A percentile compares a stretch with the other conserved stretches of the same genome.
phyloP scores from a whole-genome alignment of 2,888 invertebrate genomes.

The Rhingia campestris region DNA sequence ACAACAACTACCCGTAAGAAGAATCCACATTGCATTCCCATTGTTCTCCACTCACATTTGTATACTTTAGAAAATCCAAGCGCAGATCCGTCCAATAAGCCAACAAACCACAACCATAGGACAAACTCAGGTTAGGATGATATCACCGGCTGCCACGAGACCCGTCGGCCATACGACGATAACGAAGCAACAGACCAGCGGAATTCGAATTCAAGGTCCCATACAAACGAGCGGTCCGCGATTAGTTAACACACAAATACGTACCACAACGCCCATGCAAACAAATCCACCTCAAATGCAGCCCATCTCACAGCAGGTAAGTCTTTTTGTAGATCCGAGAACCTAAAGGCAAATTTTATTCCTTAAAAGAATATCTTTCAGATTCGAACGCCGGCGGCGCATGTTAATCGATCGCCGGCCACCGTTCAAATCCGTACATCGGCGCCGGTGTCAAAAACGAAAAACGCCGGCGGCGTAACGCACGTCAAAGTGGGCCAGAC shows the following conservation, averaged over 20 bases:
- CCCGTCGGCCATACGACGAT: slow-evolving; percentile 83
- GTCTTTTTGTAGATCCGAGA: slow-evolving; percentile 6
- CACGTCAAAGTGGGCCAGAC: slow-evolving; percentile 83
- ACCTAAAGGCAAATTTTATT: slow-evolving; percentile 12
- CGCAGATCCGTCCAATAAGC: slow-evolving; percentile 84
- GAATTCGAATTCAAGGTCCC: slow-evolving; percentile 81
- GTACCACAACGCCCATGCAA: slow-evolving; percentile 77
- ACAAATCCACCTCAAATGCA: slow-evolving; percentile 79
- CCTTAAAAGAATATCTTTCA: slow-evolving; percentile 81
- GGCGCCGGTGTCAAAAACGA: slow-evolving; percentile 78
- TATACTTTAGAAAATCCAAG: slow-evolving; percentile 81
- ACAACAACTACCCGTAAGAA: slow-evolving; percentile 81
- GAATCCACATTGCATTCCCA: not conserved
- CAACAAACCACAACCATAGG: slow-evolving; percentile 84
- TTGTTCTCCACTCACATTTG: slow-evolving; percentile 15
- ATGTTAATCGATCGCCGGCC: slow-evolving; percentile 78
- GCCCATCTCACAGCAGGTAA: slow-evolving; percentile 81
- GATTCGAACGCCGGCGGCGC: slow-evolving; percentile 79
- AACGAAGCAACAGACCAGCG: slow-evolving; percentile 81
- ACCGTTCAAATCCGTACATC: slow-evolving; percentile 81
- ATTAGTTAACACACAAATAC: slow-evolving; percentile 80
- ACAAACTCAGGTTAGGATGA: slow-evolving; percentile 86
- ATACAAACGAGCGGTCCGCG: slow-evolving; percentile 79
- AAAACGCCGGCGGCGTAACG: slow-evolving; percentile 77
- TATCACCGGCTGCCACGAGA: slow-evolving; percentile 83